Percentiles rank a stretch among this genome's conserved stretches.
Conservation (phyloP, 2,113 vertebrate genomes). For the Sardina pilchardus region DNA sequence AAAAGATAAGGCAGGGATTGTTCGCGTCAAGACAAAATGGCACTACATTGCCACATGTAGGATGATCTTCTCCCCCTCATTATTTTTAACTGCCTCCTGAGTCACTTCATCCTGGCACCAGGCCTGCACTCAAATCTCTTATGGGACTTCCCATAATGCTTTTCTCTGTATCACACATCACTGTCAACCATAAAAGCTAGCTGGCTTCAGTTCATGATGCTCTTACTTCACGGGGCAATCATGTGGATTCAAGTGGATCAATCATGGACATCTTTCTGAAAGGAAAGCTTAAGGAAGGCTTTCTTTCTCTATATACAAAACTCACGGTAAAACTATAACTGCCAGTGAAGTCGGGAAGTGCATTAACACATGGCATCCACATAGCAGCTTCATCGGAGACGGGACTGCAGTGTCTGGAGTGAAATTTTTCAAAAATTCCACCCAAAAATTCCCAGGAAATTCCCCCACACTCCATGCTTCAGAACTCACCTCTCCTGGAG, state of each 20-base stretch:
- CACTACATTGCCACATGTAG: too few species aligned
- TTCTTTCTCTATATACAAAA: background rate
- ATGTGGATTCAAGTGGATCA: background rate
- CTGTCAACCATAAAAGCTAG: background rate
- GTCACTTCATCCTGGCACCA: too few species aligned
- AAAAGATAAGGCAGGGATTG: too few species aligned
- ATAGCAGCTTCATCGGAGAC: background rate
- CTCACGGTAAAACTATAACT: background rate
- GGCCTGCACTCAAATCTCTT: too few species aligned
- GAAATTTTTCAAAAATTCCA: background rate
- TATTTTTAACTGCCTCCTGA: too few species aligned
- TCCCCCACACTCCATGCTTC: too few species aligned
- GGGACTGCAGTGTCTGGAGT: too few species aligned
- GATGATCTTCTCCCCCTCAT: too few species aligned
- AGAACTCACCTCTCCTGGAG: conserved; percentile 85
- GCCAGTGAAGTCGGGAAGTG: background rate
- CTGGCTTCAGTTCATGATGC: background rate
- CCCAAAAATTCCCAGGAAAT: background rate
- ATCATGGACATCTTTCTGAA: background rate
- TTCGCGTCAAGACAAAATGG: too few species aligned
- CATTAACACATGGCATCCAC: background rate
- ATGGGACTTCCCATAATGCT: background rate
- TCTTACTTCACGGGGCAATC: background rate
- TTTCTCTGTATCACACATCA: background rate
- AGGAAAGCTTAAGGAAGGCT: background rate